Evolutionary conservation across 30 jellyfish, hydroid and myxozoan species (phyloP).

Genomic region (Hydra vulgaris): DNA sequence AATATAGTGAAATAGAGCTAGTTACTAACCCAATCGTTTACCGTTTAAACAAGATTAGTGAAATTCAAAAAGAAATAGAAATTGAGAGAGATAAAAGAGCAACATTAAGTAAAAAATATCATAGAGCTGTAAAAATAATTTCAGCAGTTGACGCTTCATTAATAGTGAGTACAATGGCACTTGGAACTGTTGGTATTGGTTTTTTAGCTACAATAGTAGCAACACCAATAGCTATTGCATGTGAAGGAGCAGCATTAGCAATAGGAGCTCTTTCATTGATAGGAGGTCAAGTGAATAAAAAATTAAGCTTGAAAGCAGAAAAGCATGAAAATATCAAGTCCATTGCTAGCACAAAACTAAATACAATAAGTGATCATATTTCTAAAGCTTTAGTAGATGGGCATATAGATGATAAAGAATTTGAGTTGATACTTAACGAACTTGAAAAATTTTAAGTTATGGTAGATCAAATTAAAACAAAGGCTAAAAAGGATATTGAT

Average conservation of each 20-base stretch:
- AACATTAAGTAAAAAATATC: background rate
- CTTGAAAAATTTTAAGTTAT: background rate
- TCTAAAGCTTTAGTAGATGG: constrained; percentile 7
- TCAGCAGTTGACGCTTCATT: background rate
- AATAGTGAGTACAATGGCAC: background rate
- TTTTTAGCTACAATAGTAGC: background rate
- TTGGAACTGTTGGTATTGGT: background rate
- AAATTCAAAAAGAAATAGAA: background rate
- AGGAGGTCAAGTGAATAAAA: background rate
- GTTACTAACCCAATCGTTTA: background rate
- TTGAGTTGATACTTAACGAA: background rate
- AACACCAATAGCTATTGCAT: background rate
- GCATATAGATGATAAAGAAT: background rate
- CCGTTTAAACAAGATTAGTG: background rate
- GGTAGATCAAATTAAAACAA: background rate
- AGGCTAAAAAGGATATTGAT: background rate
- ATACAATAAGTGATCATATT: constrained; percentile 4
- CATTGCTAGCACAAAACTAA: background rate
- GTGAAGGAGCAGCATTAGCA: background rate
- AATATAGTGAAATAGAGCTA: background rate
- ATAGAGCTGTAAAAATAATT: background rate
- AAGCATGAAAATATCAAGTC: background rate
- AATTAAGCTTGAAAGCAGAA: constrained; percentile 2
- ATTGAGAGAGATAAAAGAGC: background rate
- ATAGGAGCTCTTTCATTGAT: background rate